Evolutionary conservation across 1,140 invertebrate species (phyloP), one percentile per base, ranked within the genome.

Genomic region (Cydia strobilella): DNA sequence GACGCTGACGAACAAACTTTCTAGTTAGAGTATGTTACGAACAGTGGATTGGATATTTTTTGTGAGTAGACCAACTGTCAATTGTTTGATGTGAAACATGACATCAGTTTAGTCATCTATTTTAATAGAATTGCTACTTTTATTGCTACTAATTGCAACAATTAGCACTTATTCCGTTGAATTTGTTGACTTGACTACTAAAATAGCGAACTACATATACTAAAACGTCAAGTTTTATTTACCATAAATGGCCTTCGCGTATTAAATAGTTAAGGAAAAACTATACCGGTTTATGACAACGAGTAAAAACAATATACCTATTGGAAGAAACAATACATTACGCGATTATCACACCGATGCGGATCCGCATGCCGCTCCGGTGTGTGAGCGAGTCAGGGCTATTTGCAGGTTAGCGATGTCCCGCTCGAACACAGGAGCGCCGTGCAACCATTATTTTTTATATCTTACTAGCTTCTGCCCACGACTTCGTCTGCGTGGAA

Each of bases 101-200:
- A 54, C 51, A 54, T 54, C 51, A 18, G 6, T 54, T 45, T 15
- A 15, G 13, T 12, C 51, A 54, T 48, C 12, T 48, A 4, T 18
- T 54, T 54, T 54, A n/a, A 18, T 54, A 54, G 12, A 48, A n/a
- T 54, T 54, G n/a, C 15, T 18, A 48, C n/a, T n/a, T 54, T 54
- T 54, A 54, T 54, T 54, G n/a, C n/a, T 18, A 18, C 63, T 66
- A 66, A 66, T 66, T 66, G 13, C 13, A 27, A n/a, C 12, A 66
- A 66, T 25, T 27, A 25, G 63, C 18, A 66, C 31, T 27, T 66
- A 66, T 66, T 66, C 18, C 10, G 10, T 25, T 66, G 10, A 66
- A 23, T 15, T 10, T 66, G 59, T 42, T 12, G 48, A 54, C 3
- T 12, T 13, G 51, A 18, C 12, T 3, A 45, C 42, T 45, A 45